A percentile compares a stretch with the other conserved stretches of the same genome.
Conservation (phyloP, 53 echinoderm and acorn worm species). For the Luidia sarsii region DNA sequence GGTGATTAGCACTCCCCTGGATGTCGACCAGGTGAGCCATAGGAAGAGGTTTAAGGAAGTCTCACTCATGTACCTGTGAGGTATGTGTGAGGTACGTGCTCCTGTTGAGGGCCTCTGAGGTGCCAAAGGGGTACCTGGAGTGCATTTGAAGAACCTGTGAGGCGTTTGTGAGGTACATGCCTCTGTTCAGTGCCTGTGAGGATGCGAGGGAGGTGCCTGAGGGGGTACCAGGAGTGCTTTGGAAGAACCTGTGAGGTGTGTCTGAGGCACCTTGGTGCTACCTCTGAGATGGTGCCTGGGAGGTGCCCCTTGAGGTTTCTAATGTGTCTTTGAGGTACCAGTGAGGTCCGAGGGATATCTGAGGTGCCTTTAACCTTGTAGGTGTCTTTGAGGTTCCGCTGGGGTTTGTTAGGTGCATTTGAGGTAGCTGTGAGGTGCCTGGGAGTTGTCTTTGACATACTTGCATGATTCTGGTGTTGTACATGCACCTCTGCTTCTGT, state of each 20-base stretch:
- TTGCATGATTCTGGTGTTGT: not conserved
- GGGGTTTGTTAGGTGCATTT: too few relatives aligned
- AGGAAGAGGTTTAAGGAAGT: not conserved
- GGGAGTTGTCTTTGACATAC: not conserved
- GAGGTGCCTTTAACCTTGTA: too few relatives aligned
- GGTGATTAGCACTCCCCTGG: conserved; percentile 86
- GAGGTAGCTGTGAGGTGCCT: not conserved
- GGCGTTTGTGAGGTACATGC: not conserved
- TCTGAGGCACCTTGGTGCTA: not conserved
- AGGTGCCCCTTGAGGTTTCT: too few relatives aligned
- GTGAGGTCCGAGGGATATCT: too few relatives aligned
- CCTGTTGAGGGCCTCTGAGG: not conserved
- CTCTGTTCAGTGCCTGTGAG: too few relatives aligned
- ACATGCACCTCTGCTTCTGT: too few relatives aligned
- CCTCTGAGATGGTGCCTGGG: too few relatives aligned
- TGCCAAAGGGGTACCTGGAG: not conserved
- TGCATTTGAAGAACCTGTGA: not conserved
- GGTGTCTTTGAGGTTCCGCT: too few relatives aligned
- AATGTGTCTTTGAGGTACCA: too few relatives aligned
- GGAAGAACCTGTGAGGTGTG: not conserved
- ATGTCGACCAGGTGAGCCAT: conserved; percentile 72
- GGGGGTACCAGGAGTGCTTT: too few relatives aligned
- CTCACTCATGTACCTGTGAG: not conserved
- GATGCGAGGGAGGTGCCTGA: not conserved
- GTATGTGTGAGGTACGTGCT: not conserved